Percentiles rank a stretch among this genome's conserved stretches.
These are phyloP conservation scores for Oryctolagus cuniculus DNA, from an alignment of 2,113 vertebrate genomes.

Conservation along the genomic window mOryCun1.1 NC_091450.1:28728501-28729000, in stretches of 20 bases:
- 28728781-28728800: too few relatives aligned
- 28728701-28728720: not conserved
- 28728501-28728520: not conserved
- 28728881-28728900: too few relatives aligned
- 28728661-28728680: slow-evolving; percentile 48
- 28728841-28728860: too few relatives aligned
- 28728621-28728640: slow-evolving; percentile 46
- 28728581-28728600: slow-evolving; percentile 38
- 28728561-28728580: slow-evolving; percentile 1
- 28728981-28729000: too few relatives aligned
- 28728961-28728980: too few relatives aligned
- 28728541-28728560: not conserved
- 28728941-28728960: too few relatives aligned
- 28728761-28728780: slow-evolving; percentile 52
- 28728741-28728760: not conserved
- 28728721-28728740: not conserved
- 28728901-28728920: too few relatives aligned
- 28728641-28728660: not conserved
- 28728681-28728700: not conserved
- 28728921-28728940: too few relatives aligned
- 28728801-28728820: too few relatives aligned
- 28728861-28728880: too few relatives aligned
- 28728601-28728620: slow-evolving; percentile 8
- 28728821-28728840: too few relatives aligned
- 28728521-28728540: not conserved